Evolutionary conservation across 2,797 vertebrate genomes (phyloP).

Genomic region (Sciurus carolinensis): DNA sequence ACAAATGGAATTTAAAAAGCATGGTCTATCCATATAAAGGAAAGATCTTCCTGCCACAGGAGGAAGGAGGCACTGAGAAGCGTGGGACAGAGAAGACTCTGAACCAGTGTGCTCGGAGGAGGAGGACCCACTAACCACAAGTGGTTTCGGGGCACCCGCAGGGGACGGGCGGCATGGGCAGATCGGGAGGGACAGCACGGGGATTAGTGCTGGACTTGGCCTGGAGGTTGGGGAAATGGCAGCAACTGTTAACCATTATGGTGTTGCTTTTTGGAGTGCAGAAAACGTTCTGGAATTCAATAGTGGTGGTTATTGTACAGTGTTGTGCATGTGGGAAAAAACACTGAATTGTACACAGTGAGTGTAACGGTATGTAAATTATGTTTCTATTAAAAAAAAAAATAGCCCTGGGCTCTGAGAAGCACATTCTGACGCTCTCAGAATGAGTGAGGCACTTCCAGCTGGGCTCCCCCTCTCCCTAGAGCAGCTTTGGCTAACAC

Average conservation of each 20-base stretch:
- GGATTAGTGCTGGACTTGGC: too few species aligned
- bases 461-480: accelerated
- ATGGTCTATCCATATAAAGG: accelerated
- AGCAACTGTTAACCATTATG: accelerated
- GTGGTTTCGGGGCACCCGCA: background rate
- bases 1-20: background rate
- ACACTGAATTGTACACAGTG: background rate
- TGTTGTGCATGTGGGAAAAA: background rate
- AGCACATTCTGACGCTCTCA: background rate
- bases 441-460: background rate
- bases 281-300: background rate
- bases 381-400: background rate
- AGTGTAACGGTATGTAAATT: background rate
- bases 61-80: background rate
- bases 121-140: accelerated
- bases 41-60: background rate
- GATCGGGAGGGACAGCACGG: background rate
- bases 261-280: background rate
- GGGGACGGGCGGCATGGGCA: background rate
- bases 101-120: background rate
- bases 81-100: background rate
- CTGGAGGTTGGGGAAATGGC: background rate
- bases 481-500: too few species aligned
- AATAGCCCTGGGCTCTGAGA: background rate
- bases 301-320: background rate